Percentiles rank a stretch among this genome's conserved stretches.
phyloP scores from a whole-genome alignment of 1,140 invertebrate species.

The Drosophila mauritiana region DNA sequence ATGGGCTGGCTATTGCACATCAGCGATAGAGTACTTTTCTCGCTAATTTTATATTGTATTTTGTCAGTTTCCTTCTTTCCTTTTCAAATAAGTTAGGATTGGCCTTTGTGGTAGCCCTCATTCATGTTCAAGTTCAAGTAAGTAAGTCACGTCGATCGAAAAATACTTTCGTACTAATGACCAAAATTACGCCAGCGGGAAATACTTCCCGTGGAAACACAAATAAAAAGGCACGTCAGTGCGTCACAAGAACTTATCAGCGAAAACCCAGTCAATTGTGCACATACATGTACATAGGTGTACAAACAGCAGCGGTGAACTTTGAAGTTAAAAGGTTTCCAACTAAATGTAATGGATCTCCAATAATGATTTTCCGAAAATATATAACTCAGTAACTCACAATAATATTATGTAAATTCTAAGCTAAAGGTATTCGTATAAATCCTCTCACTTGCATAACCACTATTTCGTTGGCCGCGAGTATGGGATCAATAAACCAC shows the following conservation, averaged over 20 bases:
- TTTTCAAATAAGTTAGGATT: neutral
- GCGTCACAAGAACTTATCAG: constrained; percentile 18
- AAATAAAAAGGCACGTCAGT: constrained; percentile 23
- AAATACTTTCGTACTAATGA: constrained; percentile 41
- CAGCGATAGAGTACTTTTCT: neutral
- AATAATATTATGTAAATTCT: no score
- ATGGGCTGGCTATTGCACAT: no score
- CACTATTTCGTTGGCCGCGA: constrained; percentile 1
- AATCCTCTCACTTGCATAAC: neutral
- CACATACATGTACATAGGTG: neutral
- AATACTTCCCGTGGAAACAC: constrained; percentile 14
- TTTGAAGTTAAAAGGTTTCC: neutral
- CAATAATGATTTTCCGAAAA: no score
- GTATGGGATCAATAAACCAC: constrained; percentile 36
- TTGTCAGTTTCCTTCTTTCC: neutral
- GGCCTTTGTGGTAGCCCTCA: neutral
- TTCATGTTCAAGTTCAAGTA: constrained; percentile 40
- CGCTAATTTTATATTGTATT: constrained; percentile 13
- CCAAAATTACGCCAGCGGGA: constrained; percentile 33
- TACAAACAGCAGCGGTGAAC: neutral
- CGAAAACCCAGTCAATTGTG: neutral
- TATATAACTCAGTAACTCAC: no score
- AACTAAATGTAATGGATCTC: neutral
- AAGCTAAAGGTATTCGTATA: no score
- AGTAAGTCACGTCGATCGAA: constrained; percentile 39